Evolutionary conservation across 1,140 invertebrate species (phyloP), one percentile per base, ranked within the genome.

Genomic region (Drosophila auraria): DNA sequence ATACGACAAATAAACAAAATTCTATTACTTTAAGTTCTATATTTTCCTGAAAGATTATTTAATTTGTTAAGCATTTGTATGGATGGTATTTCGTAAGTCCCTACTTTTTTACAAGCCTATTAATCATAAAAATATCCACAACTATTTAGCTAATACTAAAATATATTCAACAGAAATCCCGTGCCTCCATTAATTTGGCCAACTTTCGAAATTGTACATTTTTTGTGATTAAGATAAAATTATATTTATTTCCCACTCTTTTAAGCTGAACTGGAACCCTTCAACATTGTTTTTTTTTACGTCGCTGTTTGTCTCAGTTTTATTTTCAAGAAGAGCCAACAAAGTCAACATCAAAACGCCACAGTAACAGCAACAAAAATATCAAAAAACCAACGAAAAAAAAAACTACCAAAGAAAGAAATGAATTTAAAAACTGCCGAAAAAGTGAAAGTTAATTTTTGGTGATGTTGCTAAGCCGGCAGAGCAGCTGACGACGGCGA

Each of bases 361-460:
- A 38, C 40, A 65, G 77, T 23, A 56, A 38, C 53, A 56, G 53
- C 53, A 9, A 56, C 53, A 56, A 61, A 83, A 66, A 72, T 50
- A 75, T 54, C 27, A 71, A 50, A 66, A 60, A 60, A 33, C 33
- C 33, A 7, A 33, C 8, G 27, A 72, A 82, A 81, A 83, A 81
- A 58, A 83, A 80, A 87, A 69, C 30, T 33, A 58, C 45, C 50
- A 82, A 87, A 91, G 66, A 84, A 80, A 91, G 80, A 92, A 92
- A 91, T 82, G 87, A 83, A 87, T 80, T 80, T 90, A 87, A 92
- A 92, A 92, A 92, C 84, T 92, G 91, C 91, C 91, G 91, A 92
- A 92, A 92, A 92, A 92, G 91, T 92, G 91, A 92, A 92, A 92
- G 91, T 92, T 92, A 78, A 91, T 80, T 91, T 87, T 91, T 71